A percentile compares a stretch with the other conserved stretches of the same genome.
Evolutionary conservation across 2,888 invertebrate species (phyloP).

Genomic region (Itoplectis maculator): DNA sequence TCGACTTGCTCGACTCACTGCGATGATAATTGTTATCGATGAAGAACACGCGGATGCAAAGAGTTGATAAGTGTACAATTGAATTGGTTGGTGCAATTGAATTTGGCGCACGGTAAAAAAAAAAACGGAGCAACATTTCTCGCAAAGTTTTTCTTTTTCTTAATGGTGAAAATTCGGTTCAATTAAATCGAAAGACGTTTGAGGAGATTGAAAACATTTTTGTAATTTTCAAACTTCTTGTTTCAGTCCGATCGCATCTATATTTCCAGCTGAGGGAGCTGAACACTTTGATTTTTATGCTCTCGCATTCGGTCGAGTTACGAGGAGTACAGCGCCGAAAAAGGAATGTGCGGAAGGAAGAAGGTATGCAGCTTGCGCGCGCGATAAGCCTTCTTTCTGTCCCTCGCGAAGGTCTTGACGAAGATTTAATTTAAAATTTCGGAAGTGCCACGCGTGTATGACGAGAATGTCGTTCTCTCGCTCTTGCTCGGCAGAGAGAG

Average conservation of each 20-base stretch:
- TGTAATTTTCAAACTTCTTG: too few relatives aligned
- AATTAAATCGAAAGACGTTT: too few relatives aligned
- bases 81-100: neutral
- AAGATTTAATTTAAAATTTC: constrained; percentile 81
- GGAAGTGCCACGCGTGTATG: constrained; percentile 73
- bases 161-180: too few relatives aligned
- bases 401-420: constrained; percentile 27
- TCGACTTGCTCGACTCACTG: neutral
- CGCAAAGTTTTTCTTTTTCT: too few relatives aligned
- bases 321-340: neutral
- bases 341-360: constrained; percentile 56
- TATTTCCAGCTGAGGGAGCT: too few relatives aligned
- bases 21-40: neutral
- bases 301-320: neutral
- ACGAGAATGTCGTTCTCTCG: too few relatives aligned
- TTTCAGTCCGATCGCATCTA: too few relatives aligned
- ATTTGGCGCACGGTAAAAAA: neutral
- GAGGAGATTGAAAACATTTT: too few relatives aligned
- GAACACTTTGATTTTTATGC: neutral
- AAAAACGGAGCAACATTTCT: too few relatives aligned
- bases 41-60: too few relatives aligned
- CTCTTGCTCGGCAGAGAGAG: too few relatives aligned
- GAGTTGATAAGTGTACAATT: neutral
- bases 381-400: constrained; percentile 25
- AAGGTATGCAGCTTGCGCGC: constrained; percentile 42